Base-by-base conservation (phyloP, 2,888 invertebrate species). In the Heliconius hortense region DNA sequence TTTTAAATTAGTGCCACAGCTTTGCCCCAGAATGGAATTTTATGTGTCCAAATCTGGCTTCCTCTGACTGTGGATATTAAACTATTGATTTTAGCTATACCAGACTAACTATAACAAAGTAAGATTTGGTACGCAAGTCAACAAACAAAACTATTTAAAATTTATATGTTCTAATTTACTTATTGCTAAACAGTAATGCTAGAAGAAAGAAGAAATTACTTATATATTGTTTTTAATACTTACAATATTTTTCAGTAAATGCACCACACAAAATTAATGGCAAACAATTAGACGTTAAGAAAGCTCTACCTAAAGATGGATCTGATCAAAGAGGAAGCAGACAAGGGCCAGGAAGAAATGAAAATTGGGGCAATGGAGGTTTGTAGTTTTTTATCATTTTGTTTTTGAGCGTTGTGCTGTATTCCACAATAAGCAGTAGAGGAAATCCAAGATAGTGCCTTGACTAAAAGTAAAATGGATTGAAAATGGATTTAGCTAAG, bases 271-370 rank as follows among this genome's bases (percentile, higher is more conserved):
- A 96, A 83, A 96, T 98, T 64, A 96, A 97, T 85, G 97, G 97
- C 2, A 98, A 98, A 87, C 96, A 96, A 84, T 95, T 98, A 48
- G 98, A 98, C 91, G 98, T 98, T 0, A 98, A 98, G 87, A 99
- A 99, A 92, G 98, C 98, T 10, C 92, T 98, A 62, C 97, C 98
- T 75, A 98, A 98, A 88, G 96, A 97, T 82, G 95, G 95, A 48
- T 94, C 95, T 62, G 94, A 95, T 8, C 90, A 95, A 77, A 91
- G 94, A 77, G 94, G 95, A 59, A 94, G 95, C 64, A 91, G 95
- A 78, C 88, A 88, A 87, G 86, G 95, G 82, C 86, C 90, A 84
- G 84, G 88, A 73, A 85, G 91, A 80, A 90, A 85, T 82, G 91
- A 92, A 72, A 91, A 76, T 79, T 91, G 92, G 91, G 91, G 91